Base-by-base conservation (phyloP, 2,888 invertebrate species). In the Zaprionus bogoriensis region DNA sequence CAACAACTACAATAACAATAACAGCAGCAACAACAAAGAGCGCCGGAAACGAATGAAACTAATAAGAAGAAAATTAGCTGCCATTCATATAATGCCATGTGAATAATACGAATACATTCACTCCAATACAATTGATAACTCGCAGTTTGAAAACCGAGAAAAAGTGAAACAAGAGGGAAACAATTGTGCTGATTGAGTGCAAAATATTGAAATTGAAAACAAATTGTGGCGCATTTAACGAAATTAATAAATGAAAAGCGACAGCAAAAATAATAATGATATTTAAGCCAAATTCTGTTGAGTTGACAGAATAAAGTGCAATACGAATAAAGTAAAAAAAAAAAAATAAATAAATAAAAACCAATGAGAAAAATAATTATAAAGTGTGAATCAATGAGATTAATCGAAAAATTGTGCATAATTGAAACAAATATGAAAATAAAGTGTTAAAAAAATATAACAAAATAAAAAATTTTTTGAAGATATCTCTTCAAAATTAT, bases 21-120 rank as follows among this genome's bases (percentile, higher is more conserved):
- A 30, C 9, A 52, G 47, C 12, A 57, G 28, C 53, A 51, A 53
- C 47, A 19, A 47, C 22, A 46, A 67, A 66, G 23, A 63, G 46
- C 57, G 55, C 59, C 74, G 67, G 77, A 74, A 72, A 66, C 59
- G 59, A 57, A 65, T 57, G 20, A 51, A 61, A 50, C 30, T 32
- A 42, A 57, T 51, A 59, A 39, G 41, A 62, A 57, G 45, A 58
- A 57, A 72, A 71, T 63, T 58, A 59, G 63, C 45, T 58, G 51
- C 54, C 71, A 71, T 71, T 71, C 62, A 71, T 62, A 52, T 47
- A 50, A 48, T 53, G 55, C 55, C 44, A 55, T 41, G 50, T 54
- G 57, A 44, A 67, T 57, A 42, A 17, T 55, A 45, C 28, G n/a
- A 54, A 20, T 48, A 59, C 25, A 47, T 39, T 45, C 42, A 50